A percentile compares a stretch with the other conserved stretches of the same genome.
phyloP scores from a whole-genome alignment of 2,797 vertebrate genomes.

The Chromobotia macracanthus region DNA sequence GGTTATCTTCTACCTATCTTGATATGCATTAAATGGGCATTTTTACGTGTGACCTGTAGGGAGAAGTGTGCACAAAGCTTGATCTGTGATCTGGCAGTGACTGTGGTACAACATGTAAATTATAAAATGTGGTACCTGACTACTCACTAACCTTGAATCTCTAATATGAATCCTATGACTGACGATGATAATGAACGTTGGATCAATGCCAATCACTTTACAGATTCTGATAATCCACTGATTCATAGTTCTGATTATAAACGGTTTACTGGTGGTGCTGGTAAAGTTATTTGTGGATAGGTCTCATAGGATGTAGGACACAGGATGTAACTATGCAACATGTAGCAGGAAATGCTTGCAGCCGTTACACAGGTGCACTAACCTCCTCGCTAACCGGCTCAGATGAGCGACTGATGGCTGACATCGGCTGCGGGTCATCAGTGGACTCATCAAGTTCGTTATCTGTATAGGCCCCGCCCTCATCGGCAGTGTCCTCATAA shows the following conservation, averaged over 20 bases:
- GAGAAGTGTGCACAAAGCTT: constrained; percentile 4
- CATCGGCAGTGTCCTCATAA: constrained; percentile 94
- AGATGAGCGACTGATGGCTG: constrained; percentile 89
- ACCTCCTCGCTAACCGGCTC: constrained; percentile 93
- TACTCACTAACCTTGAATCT: background rate
- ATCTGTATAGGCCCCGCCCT: constrained; percentile 95
- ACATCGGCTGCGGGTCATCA: constrained; percentile 82
- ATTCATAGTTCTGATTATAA: too few relatives aligned
- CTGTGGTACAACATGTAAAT: too few relatives aligned
- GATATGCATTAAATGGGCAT: background rate
- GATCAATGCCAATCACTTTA: too few relatives aligned
- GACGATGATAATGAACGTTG: background rate
- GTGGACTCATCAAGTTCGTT: constrained; percentile 91
- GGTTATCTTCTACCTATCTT: background rate
- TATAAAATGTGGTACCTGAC: too few relatives aligned
- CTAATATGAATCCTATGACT: background rate
- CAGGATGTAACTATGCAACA: too few relatives aligned
- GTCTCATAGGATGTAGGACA: background rate
- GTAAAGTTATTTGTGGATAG: background rate
- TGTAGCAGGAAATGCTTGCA: background rate
- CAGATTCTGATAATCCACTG: too few relatives aligned
- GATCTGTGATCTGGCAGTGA: too few relatives aligned
- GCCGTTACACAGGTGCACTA: background rate
- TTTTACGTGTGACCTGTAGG: constrained; percentile 19
- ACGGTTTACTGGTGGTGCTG: too few relatives aligned